Conservation (phyloP, 2,797 vertebrate species). For the Petrocephalus schoutedeni region DNA sequence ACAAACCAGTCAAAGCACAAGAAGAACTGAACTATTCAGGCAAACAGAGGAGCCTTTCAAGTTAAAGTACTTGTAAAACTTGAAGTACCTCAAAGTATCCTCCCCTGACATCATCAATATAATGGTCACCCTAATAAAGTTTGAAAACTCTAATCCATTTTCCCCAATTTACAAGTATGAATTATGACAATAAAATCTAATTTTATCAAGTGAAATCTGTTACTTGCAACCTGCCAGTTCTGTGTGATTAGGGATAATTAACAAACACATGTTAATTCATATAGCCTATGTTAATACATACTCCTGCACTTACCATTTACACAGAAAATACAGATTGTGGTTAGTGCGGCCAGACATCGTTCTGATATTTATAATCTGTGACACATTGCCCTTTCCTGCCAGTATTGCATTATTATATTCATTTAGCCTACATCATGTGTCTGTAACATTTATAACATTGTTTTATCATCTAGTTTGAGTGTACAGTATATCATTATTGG, state of each 20-base stretch:
- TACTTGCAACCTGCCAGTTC: not conserved
- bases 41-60: too few species aligned
- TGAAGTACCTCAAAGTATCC: too few species aligned
- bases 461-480: not conserved
- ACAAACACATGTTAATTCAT: not conserved
- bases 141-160: not conserved
- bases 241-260: not conserved
- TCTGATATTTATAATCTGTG: not conserved
- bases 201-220: not conserved
- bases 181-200: not conserved
- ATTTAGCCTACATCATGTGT: not conserved
- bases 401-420: not conserved
- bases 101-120: not conserved
- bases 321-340: not conserved
- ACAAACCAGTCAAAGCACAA: too few species aligned
- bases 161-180: not conserved
- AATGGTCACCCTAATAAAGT: not conserved
- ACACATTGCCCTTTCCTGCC: not conserved
- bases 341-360: not conserved
- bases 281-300: not conserved
- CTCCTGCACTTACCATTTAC: not conserved
- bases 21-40: too few species aligned
- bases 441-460: not conserved
- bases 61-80: too few species aligned
- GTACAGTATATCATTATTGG: not conserved